A percentile compares a stretch with the other conserved stretches of the same genome.
Evolutionary conservation across 2,888 invertebrate species (phyloP).

Genomic region (Clanis bilineata): DNA sequence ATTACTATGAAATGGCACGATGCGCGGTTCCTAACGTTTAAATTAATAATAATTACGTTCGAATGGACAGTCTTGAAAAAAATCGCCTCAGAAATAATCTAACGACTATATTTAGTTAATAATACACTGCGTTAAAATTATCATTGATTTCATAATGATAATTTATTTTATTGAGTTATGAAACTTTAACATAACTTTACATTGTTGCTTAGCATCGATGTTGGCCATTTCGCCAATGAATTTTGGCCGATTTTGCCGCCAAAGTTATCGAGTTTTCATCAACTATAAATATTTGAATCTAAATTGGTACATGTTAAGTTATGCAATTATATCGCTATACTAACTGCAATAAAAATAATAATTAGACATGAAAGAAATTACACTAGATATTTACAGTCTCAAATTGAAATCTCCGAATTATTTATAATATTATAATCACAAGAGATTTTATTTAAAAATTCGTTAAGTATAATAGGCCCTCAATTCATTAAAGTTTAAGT

Average conservation of each 20-base stretch:
- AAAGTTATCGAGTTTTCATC: too few relatives aligned
- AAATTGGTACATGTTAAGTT: background rate
- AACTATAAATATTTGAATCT: too few relatives aligned
- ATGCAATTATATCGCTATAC: background rate
- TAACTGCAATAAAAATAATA: conserved; percentile 18
- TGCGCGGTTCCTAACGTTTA: background rate
- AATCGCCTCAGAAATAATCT: background rate
- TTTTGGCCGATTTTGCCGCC: too few relatives aligned
- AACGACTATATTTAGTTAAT: background rate
- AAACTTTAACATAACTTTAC: background rate
- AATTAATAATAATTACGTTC: background rate
- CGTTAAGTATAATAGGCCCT: background rate
- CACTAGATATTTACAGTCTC: conserved; percentile 50
- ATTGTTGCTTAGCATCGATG: background rate
- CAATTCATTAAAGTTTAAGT: background rate
- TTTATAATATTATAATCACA: conserved; percentile 19
- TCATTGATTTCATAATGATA: background rate
- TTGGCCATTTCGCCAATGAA: too few relatives aligned
- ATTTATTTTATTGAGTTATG: background rate
- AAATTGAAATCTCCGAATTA: conserved; percentile 35
- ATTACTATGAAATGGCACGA: conserved; percentile 34
- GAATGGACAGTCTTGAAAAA: conserved; percentile 10
- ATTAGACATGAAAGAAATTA: conserved; percentile 22
- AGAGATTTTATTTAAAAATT: conserved; percentile 3
- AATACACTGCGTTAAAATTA: background rate